Percentiles rank a stretch among this genome's conserved stretches.
These are phyloP conservation scores for Erithacus rubecula DNA, from an alignment of 2,797 vertebrate species.

Conservation along the genomic window DNA sequence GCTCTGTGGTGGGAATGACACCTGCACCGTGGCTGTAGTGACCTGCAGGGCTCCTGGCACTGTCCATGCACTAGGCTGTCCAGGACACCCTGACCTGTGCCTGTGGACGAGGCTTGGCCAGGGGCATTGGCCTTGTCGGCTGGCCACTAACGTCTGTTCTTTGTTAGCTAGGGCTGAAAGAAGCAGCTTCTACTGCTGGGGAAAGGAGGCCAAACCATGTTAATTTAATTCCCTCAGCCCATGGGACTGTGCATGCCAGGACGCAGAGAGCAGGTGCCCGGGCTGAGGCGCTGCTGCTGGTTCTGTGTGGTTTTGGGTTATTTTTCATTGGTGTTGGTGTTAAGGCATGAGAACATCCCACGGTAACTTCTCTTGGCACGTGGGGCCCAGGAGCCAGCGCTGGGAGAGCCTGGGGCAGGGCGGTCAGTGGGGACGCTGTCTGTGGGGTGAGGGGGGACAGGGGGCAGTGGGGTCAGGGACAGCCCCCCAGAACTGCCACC, in stretches of 20 bases:
- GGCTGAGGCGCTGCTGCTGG: too few species aligned
- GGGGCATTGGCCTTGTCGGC: accelerated
- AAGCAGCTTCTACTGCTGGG: background rate
- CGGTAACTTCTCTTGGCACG: background rate
- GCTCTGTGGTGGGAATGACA: accelerated
- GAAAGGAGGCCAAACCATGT: accelerated
- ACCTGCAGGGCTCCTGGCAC: background rate
- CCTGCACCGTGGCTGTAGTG: background rate
- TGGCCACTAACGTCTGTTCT: background rate
- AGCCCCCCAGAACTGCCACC: background rate
- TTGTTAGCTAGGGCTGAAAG: background rate
- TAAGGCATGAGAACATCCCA: background rate
- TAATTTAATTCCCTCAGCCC: background rate
- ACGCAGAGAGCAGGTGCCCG: background rate
- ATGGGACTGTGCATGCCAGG: accelerated
- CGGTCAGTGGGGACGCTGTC: background rate
- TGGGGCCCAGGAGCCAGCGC: background rate
- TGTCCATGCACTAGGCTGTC: accelerated
- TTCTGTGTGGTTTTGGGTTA: background rate
- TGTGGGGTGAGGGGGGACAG: too few species aligned
- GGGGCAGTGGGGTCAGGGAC: background rate
- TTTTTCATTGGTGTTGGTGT: background rate
- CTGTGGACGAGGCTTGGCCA: accelerated
- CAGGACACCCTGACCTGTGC: background rate
- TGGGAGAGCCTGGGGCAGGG: background rate